phyloP scores from a whole-genome alignment of 2,797 vertebrate genomes.

The Allobates femoralis region DNA sequence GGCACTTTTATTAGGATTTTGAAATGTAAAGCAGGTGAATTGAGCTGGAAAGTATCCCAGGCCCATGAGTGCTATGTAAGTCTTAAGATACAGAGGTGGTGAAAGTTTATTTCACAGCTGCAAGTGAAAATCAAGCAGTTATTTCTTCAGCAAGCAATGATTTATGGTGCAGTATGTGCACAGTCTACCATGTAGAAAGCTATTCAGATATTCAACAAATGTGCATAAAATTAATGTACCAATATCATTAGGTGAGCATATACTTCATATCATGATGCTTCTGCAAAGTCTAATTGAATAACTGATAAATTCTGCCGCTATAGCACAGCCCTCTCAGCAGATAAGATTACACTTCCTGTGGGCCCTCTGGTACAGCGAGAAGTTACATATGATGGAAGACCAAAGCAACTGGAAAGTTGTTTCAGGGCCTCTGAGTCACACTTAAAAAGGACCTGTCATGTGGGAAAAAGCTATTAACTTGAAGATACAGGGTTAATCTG shows the following conservation, averaged over 20 bases:
- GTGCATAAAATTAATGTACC: not conserved
- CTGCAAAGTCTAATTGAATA: not conserved
- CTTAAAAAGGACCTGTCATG: no score
- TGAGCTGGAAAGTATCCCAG: slow-evolving; percentile 65
- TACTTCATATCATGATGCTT: not conserved
- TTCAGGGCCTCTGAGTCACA: no score
- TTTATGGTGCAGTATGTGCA: slow-evolving; percentile 63
- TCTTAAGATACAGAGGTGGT: slow-evolving; percentile 68
- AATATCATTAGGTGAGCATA: not conserved
- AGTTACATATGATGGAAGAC: no score
- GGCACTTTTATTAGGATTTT: slow-evolving; percentile 68
- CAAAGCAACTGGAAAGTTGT: no score
- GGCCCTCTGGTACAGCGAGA: no score
- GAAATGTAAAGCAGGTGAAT: slow-evolving; percentile 71
- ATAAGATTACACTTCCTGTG: no score
- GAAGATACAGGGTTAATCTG: no score
- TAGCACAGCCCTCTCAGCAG: no score
- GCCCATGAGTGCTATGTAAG: slow-evolving; percentile 59
- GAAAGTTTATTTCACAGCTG: slow-evolving; percentile 68
- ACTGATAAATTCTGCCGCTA: not conserved
- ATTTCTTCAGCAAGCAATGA: slow-evolving; percentile 63
- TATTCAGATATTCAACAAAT: not conserved
- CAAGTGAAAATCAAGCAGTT: slow-evolving; percentile 47
- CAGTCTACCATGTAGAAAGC: not conserved
- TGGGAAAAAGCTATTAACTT: no score